phyloP scores from a whole-genome alignment of 2,797 vertebrate species.

The Sphaeramia orbicularis region DNA sequence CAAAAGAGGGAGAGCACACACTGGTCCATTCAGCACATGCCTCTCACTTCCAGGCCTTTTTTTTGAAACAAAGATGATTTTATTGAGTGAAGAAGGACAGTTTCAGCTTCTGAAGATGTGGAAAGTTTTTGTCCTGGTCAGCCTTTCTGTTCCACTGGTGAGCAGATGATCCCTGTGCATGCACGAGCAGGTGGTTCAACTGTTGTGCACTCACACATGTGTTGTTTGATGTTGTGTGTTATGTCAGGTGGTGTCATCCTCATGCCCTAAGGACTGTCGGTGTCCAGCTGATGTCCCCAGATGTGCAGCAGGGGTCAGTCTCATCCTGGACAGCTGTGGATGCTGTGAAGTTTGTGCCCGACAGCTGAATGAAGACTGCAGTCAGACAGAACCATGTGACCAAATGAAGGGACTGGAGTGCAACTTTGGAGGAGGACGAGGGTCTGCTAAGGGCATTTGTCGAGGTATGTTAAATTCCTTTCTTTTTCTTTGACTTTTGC shows the following conservation, averaged over 20 bases:
- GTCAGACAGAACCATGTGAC: constrained; percentile 89
- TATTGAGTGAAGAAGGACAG: constrained; percentile 13
- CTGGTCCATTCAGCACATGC: not conserved
- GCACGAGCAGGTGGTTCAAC: not conserved
- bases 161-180: constrained; percentile 33
- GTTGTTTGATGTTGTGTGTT: constrained; percentile 23
- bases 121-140: constrained; percentile 29
- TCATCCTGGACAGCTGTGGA: constrained; percentile 87
- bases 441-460: constrained; percentile 89
- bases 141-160: constrained; percentile 61
- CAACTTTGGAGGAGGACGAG: constrained; percentile 89
- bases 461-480: constrained; percentile 84
- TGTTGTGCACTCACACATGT: not conserved
- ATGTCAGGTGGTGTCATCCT: constrained; percentile 85
- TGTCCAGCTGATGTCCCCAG: constrained; percentile 85
- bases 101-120: constrained; percentile 59
- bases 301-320: constrained; percentile 89
- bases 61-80: constrained; percentile 8
- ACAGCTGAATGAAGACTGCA: constrained; percentile 95
- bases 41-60: constrained; percentile 18
- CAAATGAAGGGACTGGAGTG: constrained; percentile 93
- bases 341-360: constrained; percentile 92
- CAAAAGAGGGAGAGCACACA: constrained; percentile 42
- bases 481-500: not conserved
- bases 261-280: constrained; percentile 85